Base-by-base conservation (phyloP, 2,113 vertebrate species). In the Pristiophorus japonicus region DNA sequence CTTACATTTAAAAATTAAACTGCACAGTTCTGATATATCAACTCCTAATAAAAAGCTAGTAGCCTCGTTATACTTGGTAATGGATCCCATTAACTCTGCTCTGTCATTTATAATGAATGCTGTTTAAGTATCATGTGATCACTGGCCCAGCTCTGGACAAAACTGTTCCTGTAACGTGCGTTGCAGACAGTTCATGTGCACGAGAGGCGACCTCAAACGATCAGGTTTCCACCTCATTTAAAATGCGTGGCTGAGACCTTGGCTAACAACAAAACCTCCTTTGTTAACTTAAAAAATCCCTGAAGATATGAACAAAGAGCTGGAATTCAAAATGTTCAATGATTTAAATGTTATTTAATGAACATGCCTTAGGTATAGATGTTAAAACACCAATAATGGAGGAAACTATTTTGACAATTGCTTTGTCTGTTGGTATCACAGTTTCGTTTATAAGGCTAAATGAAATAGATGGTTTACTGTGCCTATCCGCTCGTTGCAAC, bases 171-270 rank as follows among this genome's bases (percentile, higher is more conserved):
- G 96, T 97, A 97, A 97, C 97, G 96, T 96, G 3, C 3, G n/a
- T 85, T 65, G 73, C 96, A 96, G 96, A 96, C 47, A 78, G 96
- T 96, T 96, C 96, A 95, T 96, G 95, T 59, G 51, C 87, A 62
- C 42, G 59, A 92, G 51, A 88, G 30, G 51, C 59, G n/a, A 63
- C 59, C 59, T 96, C 96, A 91, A 96, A 96, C 27, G 96, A 96
- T 97, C 97, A 66, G 96, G 96, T 97, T 98, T 97, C 96, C 66
- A 96, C 47, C 97, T 96, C 95, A 96, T 96, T 97, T 96, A 97
- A 96, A 96, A 92, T 91, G 96, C 97, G 59, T 96, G 95, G 96
- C 96, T 96, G 96, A 24, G 90, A 96, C 96, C 4, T 4, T 16
- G 96, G 95, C 96, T 1, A 0, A 84, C 95, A 96, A 97, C 97